Evolutionary conservation across 2,113 vertebrate genomes (phyloP).

Genomic region (Megalops atlanticus): DNA sequence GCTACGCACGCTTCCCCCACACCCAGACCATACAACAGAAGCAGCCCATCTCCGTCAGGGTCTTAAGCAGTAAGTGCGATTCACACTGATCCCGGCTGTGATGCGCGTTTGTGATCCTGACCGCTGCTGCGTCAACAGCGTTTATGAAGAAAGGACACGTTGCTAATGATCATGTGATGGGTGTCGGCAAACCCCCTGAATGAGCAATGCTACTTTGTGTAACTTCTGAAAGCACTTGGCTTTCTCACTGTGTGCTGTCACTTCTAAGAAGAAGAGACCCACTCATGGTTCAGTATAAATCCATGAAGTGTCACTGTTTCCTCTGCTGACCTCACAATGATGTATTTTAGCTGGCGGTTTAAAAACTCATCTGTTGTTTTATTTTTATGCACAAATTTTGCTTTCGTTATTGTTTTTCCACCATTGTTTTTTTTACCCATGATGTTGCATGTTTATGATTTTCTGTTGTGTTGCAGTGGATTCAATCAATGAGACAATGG

Average conservation of each 20-base stretch:
- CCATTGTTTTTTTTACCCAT: neutral
- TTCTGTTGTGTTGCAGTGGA: constrained; percentile 95
- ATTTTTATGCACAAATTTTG: neutral
- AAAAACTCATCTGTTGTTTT: neutral
- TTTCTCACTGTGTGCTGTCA: neutral
- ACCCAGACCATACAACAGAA: constrained; percentile 98
- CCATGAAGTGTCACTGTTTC: neutral
- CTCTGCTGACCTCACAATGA: neutral
- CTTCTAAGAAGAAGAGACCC: neutral
- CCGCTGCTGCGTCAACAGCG: neutral
- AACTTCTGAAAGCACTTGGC: neutral
- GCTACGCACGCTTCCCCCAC: constrained; percentile 95
- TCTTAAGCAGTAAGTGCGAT: constrained; percentile 82
- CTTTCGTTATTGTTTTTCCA: neutral
- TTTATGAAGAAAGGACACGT: neutral
- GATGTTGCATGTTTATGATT: constrained; percentile 74
- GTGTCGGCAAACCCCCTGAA: neutral
- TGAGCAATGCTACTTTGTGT: neutral
- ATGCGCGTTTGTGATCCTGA: neutral
- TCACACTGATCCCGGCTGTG: neutral
- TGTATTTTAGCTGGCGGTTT: neutral
- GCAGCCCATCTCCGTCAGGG: constrained; percentile 92
- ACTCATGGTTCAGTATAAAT: neutral
- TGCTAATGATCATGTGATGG: neutral
- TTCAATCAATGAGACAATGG: constrained; percentile 96